Evolutionary conservation across 1,140 invertebrate genomes (phyloP).

Genomic region (Drosophila ohnishii): DNA sequence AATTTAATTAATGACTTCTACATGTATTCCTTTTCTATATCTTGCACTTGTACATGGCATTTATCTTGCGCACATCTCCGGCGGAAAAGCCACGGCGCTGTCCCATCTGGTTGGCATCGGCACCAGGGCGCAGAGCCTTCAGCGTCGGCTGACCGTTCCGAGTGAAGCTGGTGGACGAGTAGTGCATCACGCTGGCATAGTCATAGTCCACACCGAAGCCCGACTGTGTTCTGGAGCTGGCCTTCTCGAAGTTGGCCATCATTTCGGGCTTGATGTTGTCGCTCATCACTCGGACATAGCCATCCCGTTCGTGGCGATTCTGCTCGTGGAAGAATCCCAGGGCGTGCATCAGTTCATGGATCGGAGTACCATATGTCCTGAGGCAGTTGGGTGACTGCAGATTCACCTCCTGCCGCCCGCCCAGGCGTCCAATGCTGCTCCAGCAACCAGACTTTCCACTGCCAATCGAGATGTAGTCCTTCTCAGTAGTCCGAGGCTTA

Average conservation of each 20-base stretch:
- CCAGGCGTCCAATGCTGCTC: slow-evolving; percentile 89
- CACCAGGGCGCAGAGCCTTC: slow-evolving; percentile 78
- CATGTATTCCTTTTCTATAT: background rate
- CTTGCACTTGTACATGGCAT: slow-evolving; percentile 89
- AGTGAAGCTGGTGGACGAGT: slow-evolving; percentile 89
- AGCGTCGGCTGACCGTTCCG: slow-evolving; percentile 89
- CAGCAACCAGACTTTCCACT: slow-evolving; percentile 90
- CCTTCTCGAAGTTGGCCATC: slow-evolving; percentile 88
- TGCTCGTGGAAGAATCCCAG: slow-evolving; percentile 95
- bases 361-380: slow-evolving; percentile 88
- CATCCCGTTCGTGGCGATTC: slow-evolving; percentile 90
- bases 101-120: slow-evolving; percentile 84
- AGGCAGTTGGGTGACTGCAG: slow-evolving; percentile 86
- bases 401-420: slow-evolving; percentile 83
- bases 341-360: slow-evolving; percentile 93
- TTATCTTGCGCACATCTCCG: slow-evolving; percentile 89
- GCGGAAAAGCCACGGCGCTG: slow-evolving; percentile 89
- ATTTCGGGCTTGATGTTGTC: slow-evolving; percentile 89
- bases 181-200: slow-evolving; percentile 92
- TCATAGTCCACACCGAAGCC: slow-evolving; percentile 89
- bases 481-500: slow-evolving; percentile 85
- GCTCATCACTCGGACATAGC: slow-evolving; percentile 88
- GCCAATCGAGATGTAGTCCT: slow-evolving; percentile 88
- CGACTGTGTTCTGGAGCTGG: slow-evolving; percentile 84
- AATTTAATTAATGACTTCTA: too few relatives aligned